These are phyloP conservation scores for Syrphus vitripennis DNA, from an alignment of 2,888 invertebrate species.

Conservation along the genomic window DNA sequence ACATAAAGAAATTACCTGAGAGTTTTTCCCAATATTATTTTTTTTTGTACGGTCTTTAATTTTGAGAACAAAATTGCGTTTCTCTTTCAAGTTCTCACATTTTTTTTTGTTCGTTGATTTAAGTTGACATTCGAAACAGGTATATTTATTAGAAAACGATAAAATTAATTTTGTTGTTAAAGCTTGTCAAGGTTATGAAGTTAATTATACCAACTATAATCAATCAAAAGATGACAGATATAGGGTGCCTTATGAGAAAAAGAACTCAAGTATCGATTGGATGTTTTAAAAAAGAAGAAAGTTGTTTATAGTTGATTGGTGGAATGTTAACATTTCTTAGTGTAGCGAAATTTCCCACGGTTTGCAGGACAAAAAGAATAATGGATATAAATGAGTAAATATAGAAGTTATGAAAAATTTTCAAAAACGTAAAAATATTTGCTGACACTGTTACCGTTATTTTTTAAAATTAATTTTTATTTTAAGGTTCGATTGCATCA, in stretches of 20 bases:
- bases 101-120: neutral
- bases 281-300: neutral
- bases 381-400: too few relatives aligned
- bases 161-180: slow-evolving; percentile 6
- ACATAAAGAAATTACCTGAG: neutral
- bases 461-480: too few relatives aligned
- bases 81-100: neutral
- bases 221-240: slow-evolving; percentile 1
- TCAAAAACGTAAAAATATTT: too few relatives aligned
- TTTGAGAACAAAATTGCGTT: neutral
- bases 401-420: too few relatives aligned
- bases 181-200: neutral
- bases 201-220: neutral
- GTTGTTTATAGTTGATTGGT: neutral
- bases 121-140: neutral
- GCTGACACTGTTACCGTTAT: too few relatives aligned
- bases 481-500: too few relatives aligned
- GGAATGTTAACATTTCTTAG: neutral
- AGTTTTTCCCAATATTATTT: neutral
- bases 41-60: neutral
- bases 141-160: slow-evolving; percentile 10
- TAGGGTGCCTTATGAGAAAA: neutral
- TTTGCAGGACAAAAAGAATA: too few relatives aligned
- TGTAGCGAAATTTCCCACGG: too few relatives aligned
- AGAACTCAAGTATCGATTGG: neutral